Conservation (phyloP, 2,888 invertebrate species). For the Lysandra bellargus region DNA sequence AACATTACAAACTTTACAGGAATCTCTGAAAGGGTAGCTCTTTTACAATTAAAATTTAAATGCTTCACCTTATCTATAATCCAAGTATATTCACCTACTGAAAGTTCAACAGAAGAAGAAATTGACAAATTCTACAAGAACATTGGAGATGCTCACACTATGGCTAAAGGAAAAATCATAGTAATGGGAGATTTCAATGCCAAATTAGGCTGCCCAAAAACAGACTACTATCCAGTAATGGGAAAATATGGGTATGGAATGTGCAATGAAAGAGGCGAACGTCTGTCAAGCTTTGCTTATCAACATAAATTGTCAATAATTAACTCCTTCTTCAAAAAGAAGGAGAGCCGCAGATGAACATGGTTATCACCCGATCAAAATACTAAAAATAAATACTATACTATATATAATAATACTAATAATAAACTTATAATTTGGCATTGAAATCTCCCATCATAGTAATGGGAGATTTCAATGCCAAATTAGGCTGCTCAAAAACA, state of each 20-base stretch:
- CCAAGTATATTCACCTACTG: slow-evolving; percentile 31
- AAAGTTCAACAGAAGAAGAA: slow-evolving; percentile 31
- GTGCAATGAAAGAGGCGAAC: slow-evolving; percentile 39
- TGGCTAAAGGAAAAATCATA: neutral
- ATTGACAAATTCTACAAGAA: slow-evolving; percentile 28
- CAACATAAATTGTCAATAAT: slow-evolving; percentile 40
- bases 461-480: slow-evolving; percentile 32
- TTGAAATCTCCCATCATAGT: too few species aligned
- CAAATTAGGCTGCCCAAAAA: neutral
- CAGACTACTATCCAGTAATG: slow-evolving; percentile 11
- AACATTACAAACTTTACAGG: slow-evolving; percentile 41
- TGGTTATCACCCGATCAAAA: slow-evolving; percentile 34
- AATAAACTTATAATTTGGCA: neutral
- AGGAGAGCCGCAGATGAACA: slow-evolving; percentile 34
- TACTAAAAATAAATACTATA: neutral
- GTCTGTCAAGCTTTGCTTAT: slow-evolving; percentile 37
- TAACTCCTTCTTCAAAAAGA: slow-evolving; percentile 38
- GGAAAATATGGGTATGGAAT: slow-evolving; percentile 38
- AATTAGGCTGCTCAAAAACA: neutral
- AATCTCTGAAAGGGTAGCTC: slow-evolving; percentile 34
- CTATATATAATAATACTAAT: neutral
- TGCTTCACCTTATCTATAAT: slow-evolving; percentile 24
- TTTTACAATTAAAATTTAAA: slow-evolving; percentile 24
- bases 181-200: slow-evolving; percentile 33
- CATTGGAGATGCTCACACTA: neutral